Evolutionary conservation across 2,888 invertebrate genomes (phyloP), one percentile per base, ranked within the genome.

Genomic region (Tetranychus piercei): DNA sequence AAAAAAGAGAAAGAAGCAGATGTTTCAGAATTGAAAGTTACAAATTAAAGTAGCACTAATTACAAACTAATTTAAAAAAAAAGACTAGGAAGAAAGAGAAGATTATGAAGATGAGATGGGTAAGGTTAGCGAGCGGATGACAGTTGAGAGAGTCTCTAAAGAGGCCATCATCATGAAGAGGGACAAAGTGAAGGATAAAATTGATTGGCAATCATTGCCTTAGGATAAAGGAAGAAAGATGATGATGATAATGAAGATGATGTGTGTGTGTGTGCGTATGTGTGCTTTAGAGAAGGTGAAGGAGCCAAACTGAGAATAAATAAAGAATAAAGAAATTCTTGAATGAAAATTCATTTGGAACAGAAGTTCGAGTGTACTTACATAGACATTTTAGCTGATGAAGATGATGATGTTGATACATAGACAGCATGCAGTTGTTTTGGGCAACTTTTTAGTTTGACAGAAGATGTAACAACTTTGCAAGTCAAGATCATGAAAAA

Each of bases 41-140:
- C 55, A 55, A 55, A 55, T 55, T 55, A 55, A 55, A 55, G 55
- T 55, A 55, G 55, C 55, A 55, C 55, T 55, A 55, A 55, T 55
- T 55, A 55, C 55, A 15, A 55, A 55, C 55, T 55, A 55, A 55
- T 55, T 55, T 55, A 55, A 55, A 15, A 45, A 45, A 45, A 55
- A 7, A 55, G 15, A 15, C 9, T 55, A 15, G 55, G 55, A 55
- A 55, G 55, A 55, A 15, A 55, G 55, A 55, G 55, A 55, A 34
- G 34, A 34, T 34, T 34, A 34, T 34, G 55, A 55, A 15, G 15
- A 15, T 15, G 55, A 55, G 55, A 55, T 9, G 15, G 55, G 15
- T 9, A 55, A 9, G 55, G 15, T 15, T 15, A 55, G 55, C 11
- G 9, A 55, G 15, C 7, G 15, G 55, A 55, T 55, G 55, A 55